Evolutionary conservation across 1,140 invertebrate species (phyloP).

Genomic region (Agrilus planipennis): DNA sequence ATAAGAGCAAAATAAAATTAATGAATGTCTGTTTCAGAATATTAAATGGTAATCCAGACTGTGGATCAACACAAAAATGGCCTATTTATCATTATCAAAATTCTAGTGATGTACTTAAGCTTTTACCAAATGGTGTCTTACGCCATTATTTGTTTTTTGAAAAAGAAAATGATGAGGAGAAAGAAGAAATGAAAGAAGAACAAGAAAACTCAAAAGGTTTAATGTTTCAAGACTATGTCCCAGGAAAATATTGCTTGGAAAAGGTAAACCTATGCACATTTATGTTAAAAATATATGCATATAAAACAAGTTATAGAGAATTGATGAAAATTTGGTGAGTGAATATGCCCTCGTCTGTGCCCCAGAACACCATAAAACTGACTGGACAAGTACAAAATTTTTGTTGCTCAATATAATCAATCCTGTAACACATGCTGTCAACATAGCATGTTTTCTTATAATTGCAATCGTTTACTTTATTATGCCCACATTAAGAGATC

Average conservation of each 20-base stretch:
- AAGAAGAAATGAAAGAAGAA: constrained; percentile 34
- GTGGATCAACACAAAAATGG: constrained; percentile 55
- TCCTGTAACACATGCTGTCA: constrained; percentile 59
- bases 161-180: constrained; percentile 34
- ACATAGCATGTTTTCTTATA: constrained; percentile 56
- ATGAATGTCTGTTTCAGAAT: constrained; percentile 32
- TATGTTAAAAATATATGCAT: not conserved
- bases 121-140: constrained; percentile 55
- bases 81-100: constrained; percentile 54
- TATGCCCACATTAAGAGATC: constrained; percentile 66
- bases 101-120: constrained; percentile 45
- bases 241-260: constrained; percentile 66
- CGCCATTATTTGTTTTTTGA: constrained; percentile 52
- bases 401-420: constrained; percentile 60
- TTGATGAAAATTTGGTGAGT: constrained; percentile 34
- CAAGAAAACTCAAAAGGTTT: constrained; percentile 38
- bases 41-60: constrained; percentile 54
- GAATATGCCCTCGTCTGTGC: constrained; percentile 63
- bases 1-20: not conserved
- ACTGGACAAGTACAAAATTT: constrained; percentile 53
- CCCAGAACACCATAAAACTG: constrained; percentile 49
- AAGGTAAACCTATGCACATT: constrained; percentile 48
- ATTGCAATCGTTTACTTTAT: constrained; percentile 74
- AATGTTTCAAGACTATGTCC: constrained; percentile 55
- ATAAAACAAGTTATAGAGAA: constrained; percentile 18